These are phyloP conservation scores for Melanotus villosus DNA, from an alignment of 2,888 invertebrate species.

Conservation along the genomic window DNA sequence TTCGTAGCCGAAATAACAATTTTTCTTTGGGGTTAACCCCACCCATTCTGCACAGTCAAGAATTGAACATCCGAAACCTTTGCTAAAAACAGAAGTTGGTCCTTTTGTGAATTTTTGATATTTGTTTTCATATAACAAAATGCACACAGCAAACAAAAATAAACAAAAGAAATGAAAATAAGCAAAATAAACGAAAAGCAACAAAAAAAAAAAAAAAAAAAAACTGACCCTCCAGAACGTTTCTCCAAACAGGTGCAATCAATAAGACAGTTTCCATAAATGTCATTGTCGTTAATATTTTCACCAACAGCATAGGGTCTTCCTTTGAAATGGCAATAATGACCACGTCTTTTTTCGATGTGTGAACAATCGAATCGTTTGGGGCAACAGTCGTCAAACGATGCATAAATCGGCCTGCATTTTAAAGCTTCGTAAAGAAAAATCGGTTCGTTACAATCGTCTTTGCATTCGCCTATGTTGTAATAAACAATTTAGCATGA, in stretches of 20 bases:
- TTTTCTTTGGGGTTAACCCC: slow-evolving; percentile 19
- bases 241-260: slow-evolving; percentile 38
- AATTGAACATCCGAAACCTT: slow-evolving; percentile 51
- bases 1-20: slow-evolving; percentile 24
- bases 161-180: not conserved
- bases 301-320: slow-evolving; percentile 35
- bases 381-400: slow-evolving; percentile 45
- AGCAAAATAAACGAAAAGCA: not conserved
- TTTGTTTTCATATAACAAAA: not conserved
- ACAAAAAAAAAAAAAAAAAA: not conserved
- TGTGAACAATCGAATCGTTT: slow-evolving; percentile 48
- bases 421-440: slow-evolving; percentile 44
- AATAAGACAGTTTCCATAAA: slow-evolving; percentile 45
- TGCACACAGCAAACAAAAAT: too few species aligned
- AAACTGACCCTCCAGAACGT: slow-evolving; percentile 1
- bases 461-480: not conserved
- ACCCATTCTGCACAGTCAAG: slow-evolving; percentile 54
- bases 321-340: slow-evolving; percentile 47
- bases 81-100: too few species aligned
- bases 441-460: slow-evolving; percentile 8
- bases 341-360: slow-evolving; percentile 22
- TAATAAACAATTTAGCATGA: not conserved
- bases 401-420: slow-evolving; percentile 47
- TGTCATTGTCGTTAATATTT: slow-evolving; percentile 40
- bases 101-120: too few species aligned